phyloP scores from a whole-genome alignment of 2,113 vertebrate species.

The Microcebus lehilahytsara region DNA sequence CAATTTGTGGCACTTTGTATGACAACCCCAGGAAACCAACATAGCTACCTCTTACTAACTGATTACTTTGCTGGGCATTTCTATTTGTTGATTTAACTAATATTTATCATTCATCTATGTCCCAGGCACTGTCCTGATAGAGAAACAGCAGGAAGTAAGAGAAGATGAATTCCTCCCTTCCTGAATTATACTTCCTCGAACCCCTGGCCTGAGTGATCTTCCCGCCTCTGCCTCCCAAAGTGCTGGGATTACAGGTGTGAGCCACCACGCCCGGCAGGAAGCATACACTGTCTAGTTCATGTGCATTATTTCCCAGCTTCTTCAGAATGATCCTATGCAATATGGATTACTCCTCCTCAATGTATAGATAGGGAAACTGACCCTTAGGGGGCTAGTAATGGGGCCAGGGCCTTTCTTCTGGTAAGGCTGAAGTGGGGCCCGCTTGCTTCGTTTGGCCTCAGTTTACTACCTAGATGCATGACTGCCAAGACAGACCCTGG shows the following conservation, averaged over 20 bases:
- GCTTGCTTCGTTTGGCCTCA: neutral
- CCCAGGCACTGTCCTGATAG: neutral
- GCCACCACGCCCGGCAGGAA: too few species aligned
- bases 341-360: too few species aligned
- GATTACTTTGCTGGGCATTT: neutral
- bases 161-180: neutral
- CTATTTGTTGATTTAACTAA: neutral
- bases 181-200: neutral
- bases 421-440: neutral
- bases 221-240: too few species aligned
- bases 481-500: too few species aligned
- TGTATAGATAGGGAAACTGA: neutral
- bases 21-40: neutral
- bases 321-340: neutral
- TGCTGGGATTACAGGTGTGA: too few species aligned
- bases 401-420: neutral
- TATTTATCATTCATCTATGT: neutral
- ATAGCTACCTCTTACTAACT: neutral
- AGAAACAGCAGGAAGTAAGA: neutral
- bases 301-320: too few species aligned
- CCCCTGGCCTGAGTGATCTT: too few species aligned
- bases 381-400: neutral
- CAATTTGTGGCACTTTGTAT: neutral
- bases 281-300: neutral
- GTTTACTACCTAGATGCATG: rapidly evolving